Percentiles rank a stretch among this genome's conserved stretches.
Conservation (phyloP, 1,140 invertebrate genomes). For the Aphidius ervi region DNA sequence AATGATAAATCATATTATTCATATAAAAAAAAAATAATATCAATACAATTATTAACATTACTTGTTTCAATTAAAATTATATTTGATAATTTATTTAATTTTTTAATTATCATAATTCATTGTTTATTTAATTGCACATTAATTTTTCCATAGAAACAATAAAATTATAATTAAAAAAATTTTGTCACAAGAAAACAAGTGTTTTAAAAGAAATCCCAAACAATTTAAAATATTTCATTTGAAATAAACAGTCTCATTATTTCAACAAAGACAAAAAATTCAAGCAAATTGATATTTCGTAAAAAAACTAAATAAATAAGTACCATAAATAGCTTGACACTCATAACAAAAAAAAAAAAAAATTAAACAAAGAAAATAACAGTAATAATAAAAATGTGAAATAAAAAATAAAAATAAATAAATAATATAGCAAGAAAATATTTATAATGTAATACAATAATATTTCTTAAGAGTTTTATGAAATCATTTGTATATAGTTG, state of each 20-base stretch:
- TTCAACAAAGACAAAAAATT: background rate
- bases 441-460: conserved; percentile 14
- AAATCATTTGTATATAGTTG: conserved; percentile 1
- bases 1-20: no score
- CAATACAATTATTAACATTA: no score
- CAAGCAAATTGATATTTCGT: background rate
- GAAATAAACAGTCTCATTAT: background rate
- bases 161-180: no score
- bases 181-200: no score
- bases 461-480: conserved; percentile 8
- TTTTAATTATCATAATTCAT: no score
- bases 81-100: no score
- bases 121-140: no score
- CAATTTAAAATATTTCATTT: background rate
- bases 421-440: conserved; percentile 2
- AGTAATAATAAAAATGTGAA: background rate
- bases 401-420: background rate
- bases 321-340: background rate
- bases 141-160: no score
- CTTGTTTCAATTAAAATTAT: no score
- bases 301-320: background rate
- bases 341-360: conserved; percentile 10
- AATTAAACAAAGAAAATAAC: background rate
- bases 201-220: background rate
- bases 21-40: no score